Evolutionary conservation across 2,888 invertebrate species (phyloP), one percentile per base, ranked within the genome.

Genomic region (Melinaea menophilus): DNA sequence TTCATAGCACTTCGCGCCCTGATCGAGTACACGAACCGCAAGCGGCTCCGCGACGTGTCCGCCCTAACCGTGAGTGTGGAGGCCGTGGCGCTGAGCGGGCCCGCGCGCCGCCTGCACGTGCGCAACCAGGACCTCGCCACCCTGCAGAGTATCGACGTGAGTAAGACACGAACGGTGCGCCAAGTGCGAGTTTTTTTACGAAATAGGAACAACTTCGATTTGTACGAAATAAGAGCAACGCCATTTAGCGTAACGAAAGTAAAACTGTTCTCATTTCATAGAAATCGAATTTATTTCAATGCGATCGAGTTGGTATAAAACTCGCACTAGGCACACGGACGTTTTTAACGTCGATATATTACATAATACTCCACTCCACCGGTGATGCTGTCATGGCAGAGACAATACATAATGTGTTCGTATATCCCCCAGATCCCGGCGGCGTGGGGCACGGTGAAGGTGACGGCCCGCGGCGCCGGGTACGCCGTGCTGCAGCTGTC

Each of bases 371-470:
- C n/a, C 37, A 41, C 46, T 46, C 48, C 45, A 22, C 22, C 22
- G 22, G 22, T 22, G 22, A 22, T 22, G 22, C 22, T 22, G 22
- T 22, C 22, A 22, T 22, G 22, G 22, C 22, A 22, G 1, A 22
- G 7, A 47, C 11, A 47, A 9, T 47, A 47, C 47, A 47, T 47
- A 47, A 4, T 47, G 47, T 47, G 11, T n/a, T 33, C 48, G 34
- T 37, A 11, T 9, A 33, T 85, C 95, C 55, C 94, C 2, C 73
- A 95, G 95, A 96, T 98, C 81, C 97, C 97, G 0, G 94, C 95
- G 76, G 98, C 98, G 56, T 98, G 97, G 96, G 98, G 98, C 75
- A 97, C 97, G 0, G 96, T 98, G 47, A 96, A 97, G 85, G 97
- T 98, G 56, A 95, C 96, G 73, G 98, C 97, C 0, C 95, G 95